These are phyloP conservation scores for Pseudopleuronectes americanus DNA, from an alignment of 2,797 vertebrate genomes.

Conservation along the genomic window DNA sequence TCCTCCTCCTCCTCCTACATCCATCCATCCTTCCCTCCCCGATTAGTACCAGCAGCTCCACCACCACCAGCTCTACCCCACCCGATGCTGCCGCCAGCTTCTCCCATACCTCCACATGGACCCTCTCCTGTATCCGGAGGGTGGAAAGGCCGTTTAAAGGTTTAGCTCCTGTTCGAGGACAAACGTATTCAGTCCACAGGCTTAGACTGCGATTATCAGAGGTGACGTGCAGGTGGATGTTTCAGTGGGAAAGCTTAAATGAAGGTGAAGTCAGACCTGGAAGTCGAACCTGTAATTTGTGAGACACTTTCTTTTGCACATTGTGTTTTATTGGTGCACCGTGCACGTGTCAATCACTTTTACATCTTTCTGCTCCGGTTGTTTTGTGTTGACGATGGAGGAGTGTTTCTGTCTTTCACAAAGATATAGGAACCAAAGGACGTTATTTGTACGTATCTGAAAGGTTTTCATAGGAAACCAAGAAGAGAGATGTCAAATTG, in stretches of 20 bases:
- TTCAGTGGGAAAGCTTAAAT: neutral
- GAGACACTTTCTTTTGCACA: neutral
- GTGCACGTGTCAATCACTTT: too few relatives aligned
- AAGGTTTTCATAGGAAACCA: too few relatives aligned
- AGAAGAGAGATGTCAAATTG: too few relatives aligned
- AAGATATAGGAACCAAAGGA: too few relatives aligned
- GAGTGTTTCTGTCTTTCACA: neutral
- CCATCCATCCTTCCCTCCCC: constrained; percentile 51
- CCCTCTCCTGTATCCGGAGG: constrained; percentile 15
- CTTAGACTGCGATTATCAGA: neutral
- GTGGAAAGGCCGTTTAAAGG: constrained; percentile 28
- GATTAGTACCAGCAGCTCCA: constrained; percentile 39
- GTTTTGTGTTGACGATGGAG: neutral
- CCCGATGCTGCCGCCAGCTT: constrained; percentile 36
- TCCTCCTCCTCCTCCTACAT: constrained; percentile 53
- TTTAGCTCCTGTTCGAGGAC: constrained; percentile 11
- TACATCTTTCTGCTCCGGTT: neutral
- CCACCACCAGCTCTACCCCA: constrained; percentile 33
- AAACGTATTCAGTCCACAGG: neutral
- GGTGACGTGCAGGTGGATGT: constrained; percentile 3
- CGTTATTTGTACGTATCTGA: too few relatives aligned
- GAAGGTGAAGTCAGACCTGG: neutral
- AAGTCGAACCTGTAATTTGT: neutral
- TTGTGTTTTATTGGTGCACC: too few relatives aligned
- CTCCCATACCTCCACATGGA: constrained; percentile 64